Evolutionary conservation across 1,140 invertebrate species (phyloP).

Genomic region (Zaprionus capensis): DNA sequence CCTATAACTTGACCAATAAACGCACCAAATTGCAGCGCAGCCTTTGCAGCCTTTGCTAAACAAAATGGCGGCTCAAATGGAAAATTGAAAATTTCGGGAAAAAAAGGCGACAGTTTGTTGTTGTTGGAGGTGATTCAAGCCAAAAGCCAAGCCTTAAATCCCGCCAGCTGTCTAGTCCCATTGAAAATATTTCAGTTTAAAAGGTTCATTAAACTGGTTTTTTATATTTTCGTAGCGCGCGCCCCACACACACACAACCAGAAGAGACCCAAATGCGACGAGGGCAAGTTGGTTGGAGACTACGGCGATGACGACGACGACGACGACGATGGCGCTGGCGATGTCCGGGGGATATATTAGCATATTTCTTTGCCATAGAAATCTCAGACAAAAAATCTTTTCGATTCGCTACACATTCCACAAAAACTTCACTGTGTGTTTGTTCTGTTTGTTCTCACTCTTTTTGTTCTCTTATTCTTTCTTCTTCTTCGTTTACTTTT

Average conservation of each 20-base stretch:
- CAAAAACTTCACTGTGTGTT: constrained; percentile 25
- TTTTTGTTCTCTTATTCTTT: constrained; percentile 24
- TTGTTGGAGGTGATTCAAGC: constrained; percentile 20
- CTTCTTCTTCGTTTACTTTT: constrained; percentile 23
- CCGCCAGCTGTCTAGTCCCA: constrained; percentile 41
- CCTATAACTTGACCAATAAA: constrained; percentile 61
- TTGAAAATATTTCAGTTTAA: constrained; percentile 75
- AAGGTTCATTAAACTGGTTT: constrained; percentile 84
- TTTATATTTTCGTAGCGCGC: constrained; percentile 50
- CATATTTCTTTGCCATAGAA: constrained; percentile 79
- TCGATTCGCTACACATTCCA: constrained; percentile 76
- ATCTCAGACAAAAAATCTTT: constrained; percentile 72
- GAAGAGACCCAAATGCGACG: constrained; percentile 59
- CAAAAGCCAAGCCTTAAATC: constrained; percentile 25
- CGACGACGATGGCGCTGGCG: constrained; percentile 10
- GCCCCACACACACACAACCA: constrained; percentile 42
- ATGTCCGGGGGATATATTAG: constrained; percentile 58
- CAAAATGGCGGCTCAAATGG: constrained; percentile 51
- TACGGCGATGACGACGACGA: constrained; percentile 19
- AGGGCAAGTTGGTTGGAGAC: constrained; percentile 48
- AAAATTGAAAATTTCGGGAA: constrained; percentile 10
- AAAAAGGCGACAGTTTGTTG: constrained; percentile 33
- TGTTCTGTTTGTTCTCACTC: constrained; percentile 22
- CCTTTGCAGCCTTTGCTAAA: constrained; percentile 46
- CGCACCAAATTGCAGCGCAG: constrained; percentile 40